A percentile compares a stretch with the other conserved stretches of the same genome.
Evolutionary conservation across 2,797 vertebrate genomes (phyloP).

Genomic region (Menidia menidia): DNA sequence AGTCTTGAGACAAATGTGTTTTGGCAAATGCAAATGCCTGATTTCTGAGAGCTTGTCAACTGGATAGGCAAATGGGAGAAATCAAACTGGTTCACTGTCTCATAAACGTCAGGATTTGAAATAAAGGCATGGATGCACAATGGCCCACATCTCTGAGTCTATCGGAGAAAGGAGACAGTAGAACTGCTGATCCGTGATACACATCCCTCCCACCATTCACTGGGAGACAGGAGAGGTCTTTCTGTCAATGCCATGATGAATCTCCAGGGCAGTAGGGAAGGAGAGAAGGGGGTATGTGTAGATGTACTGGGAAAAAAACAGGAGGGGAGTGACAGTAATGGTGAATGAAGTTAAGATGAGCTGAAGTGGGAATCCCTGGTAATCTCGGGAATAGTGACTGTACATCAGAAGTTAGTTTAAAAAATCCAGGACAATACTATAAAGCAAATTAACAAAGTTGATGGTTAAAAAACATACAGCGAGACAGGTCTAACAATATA

Average conservation of each 20-base stretch:
- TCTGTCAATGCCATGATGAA: constrained; percentile 77
- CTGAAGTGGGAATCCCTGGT: constrained; percentile 29
- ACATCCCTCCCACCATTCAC: constrained; percentile 65
- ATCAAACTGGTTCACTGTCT: constrained; percentile 49
- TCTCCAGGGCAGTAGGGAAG: constrained; percentile 58
- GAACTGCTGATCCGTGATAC: constrained; percentile 73
- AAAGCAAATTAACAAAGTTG: constrained; percentile 1
- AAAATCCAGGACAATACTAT: constrained; percentile 36
- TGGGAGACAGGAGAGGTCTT: constrained; percentile 72
- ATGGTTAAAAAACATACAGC: neutral
- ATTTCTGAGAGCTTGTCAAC: constrained; percentile 27
- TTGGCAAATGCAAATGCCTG: constrained; percentile 13
- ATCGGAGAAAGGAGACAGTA: constrained; percentile 53
- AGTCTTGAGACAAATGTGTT: constrained; percentile 37
- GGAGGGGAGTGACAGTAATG: constrained; percentile 67
- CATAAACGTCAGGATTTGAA: constrained; percentile 59
- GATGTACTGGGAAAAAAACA: constrained; percentile 53
- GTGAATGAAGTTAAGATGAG: constrained; percentile 65
- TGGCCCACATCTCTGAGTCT: constrained; percentile 38
- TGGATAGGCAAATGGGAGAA: constrained; percentile 30
- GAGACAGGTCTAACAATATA: neutral
- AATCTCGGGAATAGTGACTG: constrained; percentile 41
- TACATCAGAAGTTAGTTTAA: constrained; percentile 13
- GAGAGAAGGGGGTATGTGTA: constrained; percentile 31
- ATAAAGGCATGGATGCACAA: constrained; percentile 48